phyloP scores from a whole-genome alignment of 2,888 invertebrate species.

The Orchesella flavescens region DNA sequence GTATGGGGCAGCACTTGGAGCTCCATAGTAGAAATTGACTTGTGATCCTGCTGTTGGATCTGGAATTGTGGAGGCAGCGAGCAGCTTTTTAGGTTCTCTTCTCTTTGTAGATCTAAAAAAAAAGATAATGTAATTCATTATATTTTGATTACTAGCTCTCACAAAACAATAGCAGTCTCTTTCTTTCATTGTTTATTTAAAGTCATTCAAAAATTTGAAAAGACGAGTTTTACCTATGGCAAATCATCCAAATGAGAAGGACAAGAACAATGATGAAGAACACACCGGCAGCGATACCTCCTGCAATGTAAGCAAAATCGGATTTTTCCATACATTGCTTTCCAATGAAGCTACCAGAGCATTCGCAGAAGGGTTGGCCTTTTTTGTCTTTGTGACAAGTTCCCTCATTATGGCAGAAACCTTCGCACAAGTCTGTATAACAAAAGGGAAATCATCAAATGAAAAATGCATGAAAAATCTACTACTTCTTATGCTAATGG shows the following conservation, averaged over 20 bases:
- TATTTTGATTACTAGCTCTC: too few relatives aligned
- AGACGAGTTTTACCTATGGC: slow-evolving; percentile 81
- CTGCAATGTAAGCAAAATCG: slow-evolving; percentile 95
- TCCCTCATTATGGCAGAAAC: slow-evolving; percentile 92
- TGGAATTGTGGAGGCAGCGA: slow-evolving; percentile 83
- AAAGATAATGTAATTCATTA: background rate
- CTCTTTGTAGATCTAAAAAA: slow-evolving; percentile 83
- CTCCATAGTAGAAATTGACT: slow-evolving; percentile 96
- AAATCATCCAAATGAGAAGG: slow-evolving; percentile 97
- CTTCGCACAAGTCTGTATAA: slow-evolving; percentile 84
- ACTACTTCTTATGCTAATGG: background rate
- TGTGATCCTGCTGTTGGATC: slow-evolving; percentile 91
- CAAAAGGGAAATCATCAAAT: slow-evolving; percentile 59
- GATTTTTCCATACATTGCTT: slow-evolving; percentile 97
- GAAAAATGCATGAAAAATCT: background rate
- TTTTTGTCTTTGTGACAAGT: slow-evolving; percentile 86
- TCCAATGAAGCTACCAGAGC: slow-evolving; percentile 95
- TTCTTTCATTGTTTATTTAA: too few relatives aligned
- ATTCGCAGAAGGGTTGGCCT: slow-evolving; percentile 90
- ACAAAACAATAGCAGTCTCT: too few relatives aligned
- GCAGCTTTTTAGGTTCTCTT: slow-evolving; percentile 92
- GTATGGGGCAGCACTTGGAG: slow-evolving; percentile 87
- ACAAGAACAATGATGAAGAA: slow-evolving; percentile 93
- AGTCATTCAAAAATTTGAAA: background rate
- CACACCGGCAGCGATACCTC: slow-evolving; percentile 94